phyloP scores from a whole-genome alignment of 1,140 invertebrate genomes.

The Pentalonia nigronervosa region DNA sequence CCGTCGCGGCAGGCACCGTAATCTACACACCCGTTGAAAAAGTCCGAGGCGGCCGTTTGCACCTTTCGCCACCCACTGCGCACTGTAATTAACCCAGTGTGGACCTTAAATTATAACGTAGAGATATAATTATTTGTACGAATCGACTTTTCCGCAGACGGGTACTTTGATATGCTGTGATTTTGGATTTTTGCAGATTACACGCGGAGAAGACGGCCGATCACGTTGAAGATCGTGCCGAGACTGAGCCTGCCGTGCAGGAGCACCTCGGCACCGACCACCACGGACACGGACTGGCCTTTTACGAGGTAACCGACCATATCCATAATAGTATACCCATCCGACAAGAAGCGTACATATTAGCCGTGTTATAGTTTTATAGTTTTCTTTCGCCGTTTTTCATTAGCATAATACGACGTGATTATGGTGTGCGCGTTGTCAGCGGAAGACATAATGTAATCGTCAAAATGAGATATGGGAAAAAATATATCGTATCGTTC shows the following conservation, averaged over 20 bases:
- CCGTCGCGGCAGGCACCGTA: too few species aligned
- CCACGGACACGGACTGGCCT: conserved; percentile 58
- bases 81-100: too few species aligned
- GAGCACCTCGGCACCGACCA: conserved; percentile 57
- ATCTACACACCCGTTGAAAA: too few species aligned
- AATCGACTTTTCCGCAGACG: background rate
- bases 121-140: too few species aligned
- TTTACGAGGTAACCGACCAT: conserved; percentile 41
- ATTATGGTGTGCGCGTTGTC: too few species aligned
- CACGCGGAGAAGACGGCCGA: conserved; percentile 66
- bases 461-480: too few species aligned
- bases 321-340: background rate
- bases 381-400: background rate
- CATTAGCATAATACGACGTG: conserved; percentile 2
- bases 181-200: conserved; percentile 65
- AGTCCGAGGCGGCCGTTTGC: too few species aligned
- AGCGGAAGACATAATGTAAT: too few species aligned
- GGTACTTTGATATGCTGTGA: background rate
- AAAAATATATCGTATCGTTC: too few species aligned
- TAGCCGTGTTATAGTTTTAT: too few species aligned
- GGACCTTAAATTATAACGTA: too few species aligned
- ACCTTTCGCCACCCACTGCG: too few species aligned
- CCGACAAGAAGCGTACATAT: background rate
- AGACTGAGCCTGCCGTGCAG: conserved; percentile 65
- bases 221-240: conserved; percentile 67